Evolutionary conservation across 2,888 invertebrate species (phyloP), one percentile per base, ranked within the genome.

Genomic region (Oxystoma pomonae): DNA sequence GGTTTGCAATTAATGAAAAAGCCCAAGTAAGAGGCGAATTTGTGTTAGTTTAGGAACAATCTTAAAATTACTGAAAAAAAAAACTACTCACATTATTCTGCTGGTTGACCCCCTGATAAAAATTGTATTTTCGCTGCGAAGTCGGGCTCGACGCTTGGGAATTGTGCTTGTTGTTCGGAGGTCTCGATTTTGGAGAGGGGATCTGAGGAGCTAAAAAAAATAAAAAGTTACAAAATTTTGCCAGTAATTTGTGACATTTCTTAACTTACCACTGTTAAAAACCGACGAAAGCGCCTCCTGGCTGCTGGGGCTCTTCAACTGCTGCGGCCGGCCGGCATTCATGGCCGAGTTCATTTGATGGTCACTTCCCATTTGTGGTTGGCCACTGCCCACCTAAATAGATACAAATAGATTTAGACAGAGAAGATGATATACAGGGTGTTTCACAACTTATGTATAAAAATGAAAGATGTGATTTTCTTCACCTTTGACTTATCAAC

Each of bases 101-200:
- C 75, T 81, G 83, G 75, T 80, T 80, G 68, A 82, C 82, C 66
- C 80, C 78, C 74, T 81, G 83, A 76, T 83, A 83, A 67, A 82
- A 79, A 69, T 82, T 83, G 71, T 84, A 84, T 70, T 84, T 84
- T 71, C 84, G 83, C 71, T 84, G 84, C 9, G 78, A 74, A 2
- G 84, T 83, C 3, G 83, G 84, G 71, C 83, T 84, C 64, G 83
- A 83, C 68, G 84, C 84, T 16, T 83, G 83, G 65, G 83, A 83
- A 59, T 82, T 84, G 68, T 83, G 84, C 69, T 83, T 84, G 68
- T 78, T 79, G 65, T 81, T 82, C 72, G 78, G 79, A 71, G 78
- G 79, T 60, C 84, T 80, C 51, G 84, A 83, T 74, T 85, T 85
- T 58, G 85, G 85, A n/a, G 85, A 85, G 59, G 84, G 82, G 71